Evolutionary conservation across 1,140 invertebrate genomes (phyloP).

Genomic region (Meloidogyne exigua): DNA sequence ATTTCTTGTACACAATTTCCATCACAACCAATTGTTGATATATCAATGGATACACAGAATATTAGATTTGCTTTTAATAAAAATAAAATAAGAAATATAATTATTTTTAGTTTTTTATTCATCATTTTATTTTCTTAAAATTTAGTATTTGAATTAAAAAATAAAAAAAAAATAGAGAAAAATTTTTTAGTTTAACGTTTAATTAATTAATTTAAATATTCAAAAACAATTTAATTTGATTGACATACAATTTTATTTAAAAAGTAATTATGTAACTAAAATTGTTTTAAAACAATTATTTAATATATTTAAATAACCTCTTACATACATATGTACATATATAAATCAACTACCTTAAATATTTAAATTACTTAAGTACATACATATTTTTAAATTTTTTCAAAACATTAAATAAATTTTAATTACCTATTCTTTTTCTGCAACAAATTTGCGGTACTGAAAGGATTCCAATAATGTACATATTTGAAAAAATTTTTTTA

Average conservation of each 20-base stretch:
- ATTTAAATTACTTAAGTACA: too few species aligned
- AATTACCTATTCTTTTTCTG: too few species aligned
- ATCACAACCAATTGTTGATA: conserved; percentile 21
- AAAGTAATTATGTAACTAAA: background rate
- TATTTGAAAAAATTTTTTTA: too few species aligned
- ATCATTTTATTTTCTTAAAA: conserved; percentile 1
- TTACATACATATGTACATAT: too few species aligned
- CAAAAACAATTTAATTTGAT: conserved; percentile 1
- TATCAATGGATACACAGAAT: background rate
- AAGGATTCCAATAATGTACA: too few species aligned
- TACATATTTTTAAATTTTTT: too few species aligned
- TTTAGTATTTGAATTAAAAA: background rate
- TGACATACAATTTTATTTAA: conserved; percentile 1
- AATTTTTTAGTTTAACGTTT: too few species aligned
- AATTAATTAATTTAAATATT: too few species aligned
- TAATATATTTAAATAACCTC: background rate
- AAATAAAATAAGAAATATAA: background rate
- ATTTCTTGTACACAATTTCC: conserved; percentile 29
- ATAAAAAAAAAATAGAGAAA: too few species aligned
- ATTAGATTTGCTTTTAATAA: background rate
- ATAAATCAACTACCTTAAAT: too few species aligned
- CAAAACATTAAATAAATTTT: too few species aligned
- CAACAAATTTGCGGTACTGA: too few species aligned
- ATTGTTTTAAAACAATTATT: background rate
- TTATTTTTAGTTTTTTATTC: background rate